Base-by-base conservation (phyloP, 2,888 invertebrate species). In the Brachyopa scutellaris region DNA sequence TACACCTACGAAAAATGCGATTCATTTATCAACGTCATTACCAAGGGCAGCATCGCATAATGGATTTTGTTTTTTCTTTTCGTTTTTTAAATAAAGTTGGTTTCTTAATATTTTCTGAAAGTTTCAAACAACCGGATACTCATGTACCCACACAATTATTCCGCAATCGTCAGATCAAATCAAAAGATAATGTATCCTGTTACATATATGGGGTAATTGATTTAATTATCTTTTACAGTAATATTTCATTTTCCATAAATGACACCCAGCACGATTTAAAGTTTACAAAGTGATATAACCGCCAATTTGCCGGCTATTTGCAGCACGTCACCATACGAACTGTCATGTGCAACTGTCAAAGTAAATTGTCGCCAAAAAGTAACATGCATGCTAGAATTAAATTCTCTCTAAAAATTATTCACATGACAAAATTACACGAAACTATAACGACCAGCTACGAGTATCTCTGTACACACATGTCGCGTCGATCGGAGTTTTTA, bases 401-500 rank as follows among this genome's bases (percentile, higher is more conserved):
- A 53, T 66, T 59, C 47, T 57, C 62, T 38, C 7, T n/a, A n/a
- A n/a, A 45, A 61, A 26, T 42, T 49, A 29, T 66, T 59, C 66
- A 59, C 19, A 31, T 42, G 49, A 72, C 59, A 53, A 53, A 66
- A 59, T 72, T 72, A 72, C n/a, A 72, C 38, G 57, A 42, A 59
- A 59, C 33, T 51, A 78, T 72, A 72, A 59, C 62, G 62, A 55
- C 77, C n/a, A n/a, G n/a, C n/a, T n/a, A n/a, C n/a, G 57, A 23
- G 31, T 62, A 62, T 62, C 45, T 40, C 31, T 42, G 74, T 33
- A 40, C 53, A 51, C 74, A 67, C 59, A 38, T 51, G 42, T 61
- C 1, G 1, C 13, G 2, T 49, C 69, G 67, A 76, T 76, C 45
- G 26, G 9, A n/a, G 40, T 40, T 66, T 21, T 49, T 31, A 19